Evolutionary conservation across 2,888 invertebrate species (phyloP).

Genomic region (Philhelius pedissequus): DNA sequence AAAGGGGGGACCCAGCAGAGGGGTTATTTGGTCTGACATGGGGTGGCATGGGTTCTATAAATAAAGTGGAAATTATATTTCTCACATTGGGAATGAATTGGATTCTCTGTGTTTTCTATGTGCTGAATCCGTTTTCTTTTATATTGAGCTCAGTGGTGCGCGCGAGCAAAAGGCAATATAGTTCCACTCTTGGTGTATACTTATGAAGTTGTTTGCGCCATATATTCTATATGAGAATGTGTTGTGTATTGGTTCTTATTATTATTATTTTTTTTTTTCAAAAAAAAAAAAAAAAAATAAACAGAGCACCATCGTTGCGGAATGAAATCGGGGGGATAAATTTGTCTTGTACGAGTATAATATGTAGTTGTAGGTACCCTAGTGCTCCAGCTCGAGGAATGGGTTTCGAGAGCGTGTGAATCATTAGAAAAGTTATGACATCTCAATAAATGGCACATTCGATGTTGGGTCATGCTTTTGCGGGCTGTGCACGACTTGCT

Average conservation of each 20-base stretch:
- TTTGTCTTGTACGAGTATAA: too few species aligned
- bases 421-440: slow-evolving; percentile 69
- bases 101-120: slow-evolving; percentile 35
- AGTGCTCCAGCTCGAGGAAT: slow-evolving; percentile 14
- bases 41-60: slow-evolving; percentile 58
- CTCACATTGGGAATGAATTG: slow-evolving; percentile 67
- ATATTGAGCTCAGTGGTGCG: slow-evolving; percentile 61
- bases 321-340: neutral
- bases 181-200: slow-evolving; percentile 20
- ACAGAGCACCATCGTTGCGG: slow-evolving; percentile 2
- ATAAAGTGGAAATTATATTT: slow-evolving; percentile 67
- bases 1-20: neutral
- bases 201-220: slow-evolving; percentile 51
- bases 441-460: slow-evolving; percentile 68
- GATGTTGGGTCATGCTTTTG: slow-evolving; percentile 60
- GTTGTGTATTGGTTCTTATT: neutral
- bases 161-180: slow-evolving; percentile 52
- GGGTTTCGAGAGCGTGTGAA: slow-evolving; percentile 66
- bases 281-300: slow-evolving; percentile 19
- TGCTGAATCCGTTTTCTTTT: slow-evolving; percentile 62
- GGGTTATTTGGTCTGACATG: neutral
- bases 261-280: neutral
- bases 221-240: slow-evolving; percentile 9
- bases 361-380: too few species aligned
- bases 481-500: slow-evolving; percentile 13